These are phyloP conservation scores for Centroberyx gerrardi DNA, from an alignment of 2,797 vertebrate genomes.

Conservation along the genomic window DNA sequence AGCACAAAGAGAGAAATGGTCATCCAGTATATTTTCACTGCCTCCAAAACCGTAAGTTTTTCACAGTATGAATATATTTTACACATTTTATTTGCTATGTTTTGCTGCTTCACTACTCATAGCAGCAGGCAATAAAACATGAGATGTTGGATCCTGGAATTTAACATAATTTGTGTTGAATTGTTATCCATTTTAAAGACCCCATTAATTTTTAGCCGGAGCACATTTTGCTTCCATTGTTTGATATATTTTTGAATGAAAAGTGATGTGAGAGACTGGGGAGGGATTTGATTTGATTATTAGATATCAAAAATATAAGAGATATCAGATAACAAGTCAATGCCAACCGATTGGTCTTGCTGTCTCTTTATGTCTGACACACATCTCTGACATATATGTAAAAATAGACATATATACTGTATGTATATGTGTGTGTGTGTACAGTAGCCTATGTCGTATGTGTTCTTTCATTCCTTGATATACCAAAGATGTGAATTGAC, in stretches of 20 bases:
- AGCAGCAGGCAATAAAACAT: background rate
- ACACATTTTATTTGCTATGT: background rate
- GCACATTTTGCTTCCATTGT: background rate
- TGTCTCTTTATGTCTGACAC: background rate
- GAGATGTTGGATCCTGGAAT: background rate
- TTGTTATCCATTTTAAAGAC: background rate
- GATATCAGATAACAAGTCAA: slow-evolving; percentile 17
- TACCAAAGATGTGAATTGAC: background rate
- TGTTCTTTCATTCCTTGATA: background rate
- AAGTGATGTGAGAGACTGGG: background rate
- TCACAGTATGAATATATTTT: background rate
- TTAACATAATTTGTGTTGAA: background rate
- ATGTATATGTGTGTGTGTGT: too few relatives aligned
- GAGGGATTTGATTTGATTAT: slow-evolving; percentile 3
- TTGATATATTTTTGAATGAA: slow-evolving; percentile 1
- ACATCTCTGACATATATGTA: too few relatives aligned
- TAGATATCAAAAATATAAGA: background rate
- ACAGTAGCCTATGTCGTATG: too few relatives aligned
- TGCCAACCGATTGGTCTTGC: slow-evolving; percentile 10
- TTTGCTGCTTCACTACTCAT: background rate
- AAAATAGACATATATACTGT: too few relatives aligned
- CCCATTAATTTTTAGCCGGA: background rate
- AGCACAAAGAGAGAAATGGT: slow-evolving; percentile 98
- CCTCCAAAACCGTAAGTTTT: slow-evolving; percentile 93
- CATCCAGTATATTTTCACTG: slow-evolving; percentile 94